Conservation (phyloP, 1,140 invertebrate genomes). For the Propsilocerus akamusi region DNA sequence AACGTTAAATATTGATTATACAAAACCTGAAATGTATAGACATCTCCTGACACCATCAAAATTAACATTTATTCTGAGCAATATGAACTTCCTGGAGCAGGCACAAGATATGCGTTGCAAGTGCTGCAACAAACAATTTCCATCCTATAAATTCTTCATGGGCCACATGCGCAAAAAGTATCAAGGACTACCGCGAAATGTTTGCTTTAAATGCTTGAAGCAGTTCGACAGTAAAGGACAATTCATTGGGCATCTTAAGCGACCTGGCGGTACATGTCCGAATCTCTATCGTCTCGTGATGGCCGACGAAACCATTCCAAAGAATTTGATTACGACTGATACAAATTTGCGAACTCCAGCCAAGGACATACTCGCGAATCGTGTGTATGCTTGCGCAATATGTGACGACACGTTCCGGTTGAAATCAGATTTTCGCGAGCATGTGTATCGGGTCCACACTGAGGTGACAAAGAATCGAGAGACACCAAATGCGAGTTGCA, state of each 20-base stretch:
- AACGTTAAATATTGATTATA: slow-evolving; percentile 15
- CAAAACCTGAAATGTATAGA: slow-evolving; percentile 21
- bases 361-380: slow-evolving; percentile 21
- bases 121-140: slow-evolving; percentile 19
- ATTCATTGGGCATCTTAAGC: slow-evolving; percentile 23
- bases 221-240: slow-evolving; percentile 22
- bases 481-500: slow-evolving; percentile 15
- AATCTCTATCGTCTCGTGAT: slow-evolving; percentile 19
- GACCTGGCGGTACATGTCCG: slow-evolving; percentile 17
- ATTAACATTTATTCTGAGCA: slow-evolving; percentile 20
- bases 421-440: slow-evolving; percentile 22
- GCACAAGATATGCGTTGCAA: slow-evolving; percentile 23
- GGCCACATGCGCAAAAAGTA: slow-evolving; percentile 25
- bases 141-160: slow-evolving; percentile 24
- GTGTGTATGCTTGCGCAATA: slow-evolving; percentile 22
- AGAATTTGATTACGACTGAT: slow-evolving; percentile 9
- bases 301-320: slow-evolving; percentile 11
- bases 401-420: slow-evolving; percentile 21
- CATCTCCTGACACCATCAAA: slow-evolving; percentile 18
- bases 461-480: slow-evolving; percentile 21
- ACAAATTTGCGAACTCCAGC: slow-evolving; percentile 15
- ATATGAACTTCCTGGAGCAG: slow-evolving; percentile 20
- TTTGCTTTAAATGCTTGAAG: slow-evolving; percentile 24
- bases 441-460: slow-evolving; percentile 23
- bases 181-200: slow-evolving; percentile 17